Conservation (phyloP, 2,113 vertebrate species). For the Anguilla japonica region DNA sequence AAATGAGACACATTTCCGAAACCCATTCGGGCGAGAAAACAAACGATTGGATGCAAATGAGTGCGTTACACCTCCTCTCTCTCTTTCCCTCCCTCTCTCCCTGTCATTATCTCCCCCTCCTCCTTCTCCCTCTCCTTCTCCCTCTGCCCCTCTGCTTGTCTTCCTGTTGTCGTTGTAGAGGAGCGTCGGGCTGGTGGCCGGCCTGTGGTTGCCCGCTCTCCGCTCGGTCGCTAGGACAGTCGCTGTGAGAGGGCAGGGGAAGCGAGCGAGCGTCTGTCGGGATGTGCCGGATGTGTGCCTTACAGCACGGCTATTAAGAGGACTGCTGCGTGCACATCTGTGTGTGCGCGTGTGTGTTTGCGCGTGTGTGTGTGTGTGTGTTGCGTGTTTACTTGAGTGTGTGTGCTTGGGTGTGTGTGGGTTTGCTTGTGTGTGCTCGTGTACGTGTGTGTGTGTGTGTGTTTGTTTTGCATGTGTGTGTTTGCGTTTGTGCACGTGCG, state of each 20-base stretch:
- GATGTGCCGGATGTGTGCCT: neutral
- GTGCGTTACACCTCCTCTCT: neutral
- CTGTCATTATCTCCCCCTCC: neutral
- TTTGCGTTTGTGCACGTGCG: neutral
- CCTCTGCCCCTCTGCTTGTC: constrained; percentile 8
- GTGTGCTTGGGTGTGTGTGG: neutral
- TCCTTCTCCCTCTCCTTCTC: constrained; percentile 31
- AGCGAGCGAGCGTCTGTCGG: neutral
- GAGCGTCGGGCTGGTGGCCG: constrained; percentile 43
- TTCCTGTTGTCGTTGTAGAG: constrained; percentile 53
- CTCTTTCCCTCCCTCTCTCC: neutral
- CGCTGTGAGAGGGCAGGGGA: neutral
- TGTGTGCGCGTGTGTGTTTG: neutral
- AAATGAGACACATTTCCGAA: neutral
- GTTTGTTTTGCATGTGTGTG: neutral
- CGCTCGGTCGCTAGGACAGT: neutral
- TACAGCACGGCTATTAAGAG: neutral
- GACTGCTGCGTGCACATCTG: neutral
- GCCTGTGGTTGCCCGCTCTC: constrained; percentile 38
- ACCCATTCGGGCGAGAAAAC: neutral
- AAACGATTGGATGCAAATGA: neutral
- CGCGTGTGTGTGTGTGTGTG: neutral
- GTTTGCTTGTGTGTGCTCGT: neutral
- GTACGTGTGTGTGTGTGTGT: neutral
- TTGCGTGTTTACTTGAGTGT: neutral